These are phyloP conservation scores for Drosophila tripunctata DNA, from an alignment of 2,888 invertebrate species.

Conservation along the genomic window DNA sequence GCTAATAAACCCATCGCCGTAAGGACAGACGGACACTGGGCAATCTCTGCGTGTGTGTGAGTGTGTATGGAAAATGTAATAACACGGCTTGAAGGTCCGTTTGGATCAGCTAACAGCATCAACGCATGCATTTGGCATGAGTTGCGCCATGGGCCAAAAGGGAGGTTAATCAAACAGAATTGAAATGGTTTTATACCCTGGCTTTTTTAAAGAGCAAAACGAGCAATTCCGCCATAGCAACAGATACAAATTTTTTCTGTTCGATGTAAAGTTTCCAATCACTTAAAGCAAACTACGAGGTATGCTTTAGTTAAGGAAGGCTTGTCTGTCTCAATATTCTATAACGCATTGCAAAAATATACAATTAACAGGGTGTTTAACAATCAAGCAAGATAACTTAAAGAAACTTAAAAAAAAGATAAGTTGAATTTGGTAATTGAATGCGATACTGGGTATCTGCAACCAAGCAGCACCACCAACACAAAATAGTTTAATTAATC, in stretches of 20 bases:
- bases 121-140: slow-evolving; percentile 15
- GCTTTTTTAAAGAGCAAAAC: not conserved
- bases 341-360: too few relatives aligned
- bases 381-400: too few relatives aligned
- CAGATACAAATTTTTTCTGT: too few relatives aligned
- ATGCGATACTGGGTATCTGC: not conserved
- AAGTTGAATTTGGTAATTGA: too few relatives aligned
- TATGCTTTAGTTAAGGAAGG: not conserved
- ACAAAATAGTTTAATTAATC: too few relatives aligned
- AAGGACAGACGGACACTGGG: slow-evolving; percentile 6
- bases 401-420: too few relatives aligned
- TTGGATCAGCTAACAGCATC: slow-evolving; percentile 22
- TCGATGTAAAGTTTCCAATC: too few relatives aligned
- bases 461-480: not conserved
- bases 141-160: not conserved
- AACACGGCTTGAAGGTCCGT: slow-evolving; percentile 24
- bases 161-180: slow-evolving; percentile 14
- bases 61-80: slow-evolving; percentile 26
- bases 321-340: too few relatives aligned
- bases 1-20: slow-evolving; percentile 17
- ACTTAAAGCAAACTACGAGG: not conserved
- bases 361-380: not conserved
- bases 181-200: not conserved
- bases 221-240: too few relatives aligned
- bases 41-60: not conserved